A percentile compares a stretch with the other conserved stretches of the same genome.
phyloP scores from a whole-genome alignment of 2,113 vertebrate genomes.

The Trichechus manatus region DNA sequence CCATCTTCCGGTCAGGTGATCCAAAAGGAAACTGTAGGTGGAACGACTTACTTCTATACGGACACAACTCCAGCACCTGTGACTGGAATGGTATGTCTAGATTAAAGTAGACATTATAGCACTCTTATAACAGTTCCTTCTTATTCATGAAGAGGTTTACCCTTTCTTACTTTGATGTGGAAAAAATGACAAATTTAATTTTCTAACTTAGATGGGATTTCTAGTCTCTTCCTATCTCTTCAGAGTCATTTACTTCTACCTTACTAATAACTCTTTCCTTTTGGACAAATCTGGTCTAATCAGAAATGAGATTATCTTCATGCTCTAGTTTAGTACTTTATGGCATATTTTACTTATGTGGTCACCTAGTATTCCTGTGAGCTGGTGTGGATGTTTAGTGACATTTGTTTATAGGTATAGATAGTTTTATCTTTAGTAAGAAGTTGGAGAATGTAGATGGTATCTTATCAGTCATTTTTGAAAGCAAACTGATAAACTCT shows the following conservation, averaged over 20 bases:
- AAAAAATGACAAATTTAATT: not conserved
- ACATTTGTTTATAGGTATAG: not conserved
- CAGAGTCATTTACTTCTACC: not conserved
- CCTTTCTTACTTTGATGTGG: not conserved
- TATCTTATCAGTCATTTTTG: conserved; percentile 6
- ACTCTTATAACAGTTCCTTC: not conserved
- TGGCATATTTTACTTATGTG: not conserved
- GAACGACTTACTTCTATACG: conserved; percentile 99
- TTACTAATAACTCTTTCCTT: not conserved
- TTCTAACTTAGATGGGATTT: conserved; percentile 1
- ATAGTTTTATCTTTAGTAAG: not conserved
- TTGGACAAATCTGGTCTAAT: not conserved
- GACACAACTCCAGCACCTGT: conserved; percentile 97
- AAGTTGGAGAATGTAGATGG: not conserved
- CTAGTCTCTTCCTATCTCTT: not conserved
- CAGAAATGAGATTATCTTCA: not conserved
- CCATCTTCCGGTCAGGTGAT: conserved; percentile 93
- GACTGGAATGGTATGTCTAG: conserved; percentile 95
- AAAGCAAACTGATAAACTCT: not conserved
- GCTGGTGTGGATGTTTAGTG: not conserved
- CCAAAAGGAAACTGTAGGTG: conserved; percentile 99
- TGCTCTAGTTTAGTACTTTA: not conserved
- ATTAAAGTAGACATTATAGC: not conserved
- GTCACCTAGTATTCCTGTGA: not conserved
- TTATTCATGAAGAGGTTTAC: not conserved